Evolutionary conservation across 1,140 invertebrate genomes (phyloP).

Genomic region (Leguminivora glycinivorella): DNA sequence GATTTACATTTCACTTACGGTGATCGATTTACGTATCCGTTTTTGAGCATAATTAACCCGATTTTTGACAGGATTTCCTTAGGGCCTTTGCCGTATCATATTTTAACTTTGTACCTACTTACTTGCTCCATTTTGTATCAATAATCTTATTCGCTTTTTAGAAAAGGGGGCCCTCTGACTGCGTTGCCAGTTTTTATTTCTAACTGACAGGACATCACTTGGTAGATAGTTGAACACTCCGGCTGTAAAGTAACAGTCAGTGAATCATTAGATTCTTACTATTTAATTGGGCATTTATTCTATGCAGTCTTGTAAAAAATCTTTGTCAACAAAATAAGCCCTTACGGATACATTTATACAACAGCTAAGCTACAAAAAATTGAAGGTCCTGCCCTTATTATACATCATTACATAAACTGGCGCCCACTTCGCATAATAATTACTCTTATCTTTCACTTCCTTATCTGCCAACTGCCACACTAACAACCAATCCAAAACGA

Average conservation of each 20-base stretch:
- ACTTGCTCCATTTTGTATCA: no score
- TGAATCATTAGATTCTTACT: no score
- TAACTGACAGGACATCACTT: no score
- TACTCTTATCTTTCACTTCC: constrained; percentile 12
- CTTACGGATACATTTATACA: not conserved
- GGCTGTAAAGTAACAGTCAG: no score
- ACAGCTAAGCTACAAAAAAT: not conserved
- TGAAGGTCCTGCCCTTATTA: not conserved
- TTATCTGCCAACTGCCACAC: constrained; percentile 30
- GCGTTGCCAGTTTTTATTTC: no score
- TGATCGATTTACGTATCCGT: constrained; percentile 12
- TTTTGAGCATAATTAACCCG: not conserved
- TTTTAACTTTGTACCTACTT: not conserved
- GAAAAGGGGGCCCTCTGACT: no score
- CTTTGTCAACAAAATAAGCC: not conserved
- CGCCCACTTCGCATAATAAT: constrained; percentile 8
- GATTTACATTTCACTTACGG: constrained; percentile 9
- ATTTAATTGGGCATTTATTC: not conserved
- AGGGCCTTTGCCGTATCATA: not conserved
- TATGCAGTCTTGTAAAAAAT: not conserved
- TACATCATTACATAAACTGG: constrained; percentile 9
- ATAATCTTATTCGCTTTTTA: not conserved
- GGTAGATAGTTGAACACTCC: no score
- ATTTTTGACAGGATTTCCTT: not conserved
- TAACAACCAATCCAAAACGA: not conserved